Base-by-base conservation (phyloP, 2,888 invertebrate genomes). In the Colletes collaris region DNA sequence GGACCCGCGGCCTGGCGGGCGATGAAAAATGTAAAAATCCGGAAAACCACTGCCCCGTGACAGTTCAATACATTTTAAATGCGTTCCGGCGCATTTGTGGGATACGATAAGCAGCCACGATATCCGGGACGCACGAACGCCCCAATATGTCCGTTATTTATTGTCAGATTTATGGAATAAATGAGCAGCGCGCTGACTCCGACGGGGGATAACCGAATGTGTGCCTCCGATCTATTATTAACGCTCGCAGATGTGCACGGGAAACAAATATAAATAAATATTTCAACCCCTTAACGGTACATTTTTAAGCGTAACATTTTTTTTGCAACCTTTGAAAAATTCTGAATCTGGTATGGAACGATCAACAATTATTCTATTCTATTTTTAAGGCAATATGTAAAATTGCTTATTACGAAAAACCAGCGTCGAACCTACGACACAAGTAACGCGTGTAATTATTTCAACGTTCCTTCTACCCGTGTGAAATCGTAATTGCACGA, bases 31-130 rank as follows among this genome's bases (percentile, higher is more conserved):
- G 92, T 92, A 89, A 89, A 91, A 92, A 92, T 91, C 90, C 89
- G 81, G 89, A 86, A 91, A 90, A 91, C 89, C 90, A 86, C 88
- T 83, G 86, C 77, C 82, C 89, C 90, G 89, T 92, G 92, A 92
- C 92, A 92, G 92, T 92, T 92, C 92, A 92, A 93, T 93, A 93
- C 93, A 93, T 93, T 93, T 93, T 93, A 92, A 93, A 93, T 93
- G 93, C 90, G 92, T 92, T 92, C 89, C 91, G 90, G 89, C 90
- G 92, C 90, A 92, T 92, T 92, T 92, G 90, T 85, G 90, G 87
- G 84, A 79, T 80, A 79, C 90, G 90, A 90, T 91, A 89, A 90
- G 90, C 88, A 87, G 86, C 86, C 78, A 67, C 74, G 71, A 69
- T 71, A 74, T 53, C 72, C 53, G 59, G 16, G 56, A 62, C 58